Conservation (phyloP, 2,113 vertebrate genomes). For the Lasiurus borealis region DNA sequence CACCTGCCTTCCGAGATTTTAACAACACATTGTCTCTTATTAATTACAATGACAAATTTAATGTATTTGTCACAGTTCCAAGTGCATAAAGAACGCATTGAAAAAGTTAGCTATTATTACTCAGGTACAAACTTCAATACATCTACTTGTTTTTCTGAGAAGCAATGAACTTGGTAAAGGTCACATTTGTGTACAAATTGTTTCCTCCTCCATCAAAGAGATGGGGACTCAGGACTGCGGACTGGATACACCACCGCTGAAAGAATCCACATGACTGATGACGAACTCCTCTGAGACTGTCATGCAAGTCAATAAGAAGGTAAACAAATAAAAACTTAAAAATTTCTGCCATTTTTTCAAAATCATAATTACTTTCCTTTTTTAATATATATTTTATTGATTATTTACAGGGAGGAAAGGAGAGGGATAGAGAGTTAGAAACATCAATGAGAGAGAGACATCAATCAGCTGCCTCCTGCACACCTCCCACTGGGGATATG, state of each 20-base stretch:
- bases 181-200: neutral
- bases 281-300: neutral
- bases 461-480: no score
- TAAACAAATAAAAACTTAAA: neutral
- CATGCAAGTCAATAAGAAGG: neutral
- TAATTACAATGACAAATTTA: neutral
- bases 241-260: neutral
- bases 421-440: no score
- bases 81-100: neutral
- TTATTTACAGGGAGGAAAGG: no score
- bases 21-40: neutral
- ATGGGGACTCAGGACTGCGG: neutral
- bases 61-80: neutral
- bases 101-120: neutral
- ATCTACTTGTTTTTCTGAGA: neutral
- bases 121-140: neutral
- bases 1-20: neutral
- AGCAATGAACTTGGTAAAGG: neutral
- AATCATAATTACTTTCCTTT: neutral
- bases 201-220: conserved; percentile 19
- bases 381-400: no score
- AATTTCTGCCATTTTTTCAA: neutral
- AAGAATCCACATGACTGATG: neutral
- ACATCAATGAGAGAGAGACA: no score
- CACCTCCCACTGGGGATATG: no score